Evolutionary conservation across 2,113 vertebrate genomes (phyloP), one percentile per base, ranked within the genome.

Genomic region (Rynchops niger): DNA sequence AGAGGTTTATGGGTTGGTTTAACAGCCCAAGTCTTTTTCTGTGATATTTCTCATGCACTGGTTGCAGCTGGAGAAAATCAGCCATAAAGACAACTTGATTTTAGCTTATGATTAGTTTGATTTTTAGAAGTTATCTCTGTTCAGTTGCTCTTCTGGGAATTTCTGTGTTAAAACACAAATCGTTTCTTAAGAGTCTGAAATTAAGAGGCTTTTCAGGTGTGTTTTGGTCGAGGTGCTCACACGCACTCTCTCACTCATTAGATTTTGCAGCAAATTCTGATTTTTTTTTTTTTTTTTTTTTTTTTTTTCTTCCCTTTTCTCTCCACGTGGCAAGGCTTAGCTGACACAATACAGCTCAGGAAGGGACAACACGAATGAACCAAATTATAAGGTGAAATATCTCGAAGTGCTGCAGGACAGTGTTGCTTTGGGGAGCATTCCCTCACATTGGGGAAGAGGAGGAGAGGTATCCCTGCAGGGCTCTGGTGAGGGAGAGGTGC

Each of bases 1-100:
- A 77, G 70, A 86, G 15, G 15, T 94, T 93, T 58, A 86, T 78
- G 45, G 22, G 56, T 92, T 95, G 19, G 42, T 94, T 90, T 88
- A 90, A 74, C 20, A 85, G 66, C 86, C 83, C 30, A 20, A 25
- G 10, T 38, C 2, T 81, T 55, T 36, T n/a, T 67, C 59, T 87
- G 13, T 89, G 53, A 32, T 93, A 66, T 79, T 96, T 96, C 58
- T 42, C 58, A 30, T 6, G 7, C n/a, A 14, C 40, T 91, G 80
- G 34, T 52, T 91, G 30, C 47, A 59, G 34, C 30, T 56, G 94
- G 67, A 82, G 66, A 92, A 86, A 95, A 77, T 66, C 73, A 90
- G 59, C 25, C 82, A 71, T 67, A 79, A 87, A 95, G 56, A 40
- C 66, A 90, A 11, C 49, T 70, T 69, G 42, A 55, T 96, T 82